Base-by-base conservation (phyloP, 2,888 invertebrate species). In the Rotaria sp. region DNA sequence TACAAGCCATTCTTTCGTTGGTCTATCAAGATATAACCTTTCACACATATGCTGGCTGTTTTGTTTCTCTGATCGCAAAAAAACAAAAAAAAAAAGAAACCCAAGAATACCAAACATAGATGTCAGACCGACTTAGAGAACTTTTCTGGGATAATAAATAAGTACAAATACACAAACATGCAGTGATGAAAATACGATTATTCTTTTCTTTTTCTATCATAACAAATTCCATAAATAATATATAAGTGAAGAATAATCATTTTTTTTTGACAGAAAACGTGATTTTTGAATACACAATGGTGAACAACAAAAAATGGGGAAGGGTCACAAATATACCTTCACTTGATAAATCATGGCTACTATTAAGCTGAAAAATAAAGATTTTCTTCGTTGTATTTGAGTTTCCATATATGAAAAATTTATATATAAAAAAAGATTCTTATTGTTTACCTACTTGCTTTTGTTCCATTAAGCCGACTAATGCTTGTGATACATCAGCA, bases 371-470 rank as follows among this genome's bases (percentile, higher is more conserved):
- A 67, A 52, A 52, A 52, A 52, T 15, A 50, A 1, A 52, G 24
- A 24, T 52, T 52, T 52, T 52, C 24, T 52, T 24, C 52, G 24
- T 52, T 24, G 4, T 3, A 52, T 52, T 21, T 21, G 52, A 21
- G 24, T 21, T 24, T 52, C 8, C 7, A 52, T 8, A 52, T 24
- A 52, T 24, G 24, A 21, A 52, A 52, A 21, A 52, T 24, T 24
- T 52, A 52, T 30, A 67, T 67, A 15, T 30, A 41, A 75, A 24
- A 75, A 8, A 26, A 24, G 1, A 26, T 45, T 80, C n/a, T 41
- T 45, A n/a, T 80, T 80, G 80, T 80, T 80, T 80, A 80, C 80
- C 80, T 80, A 80, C 80, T 80, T 80, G 45, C 13, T 67, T 18
- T 35, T 67, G 67, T 35, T 26, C 41, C 80, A 80, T 18, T 45